Evolutionary conservation across 2,888 invertebrate species (phyloP).

Genomic region (Chironomus riparius): DNA sequence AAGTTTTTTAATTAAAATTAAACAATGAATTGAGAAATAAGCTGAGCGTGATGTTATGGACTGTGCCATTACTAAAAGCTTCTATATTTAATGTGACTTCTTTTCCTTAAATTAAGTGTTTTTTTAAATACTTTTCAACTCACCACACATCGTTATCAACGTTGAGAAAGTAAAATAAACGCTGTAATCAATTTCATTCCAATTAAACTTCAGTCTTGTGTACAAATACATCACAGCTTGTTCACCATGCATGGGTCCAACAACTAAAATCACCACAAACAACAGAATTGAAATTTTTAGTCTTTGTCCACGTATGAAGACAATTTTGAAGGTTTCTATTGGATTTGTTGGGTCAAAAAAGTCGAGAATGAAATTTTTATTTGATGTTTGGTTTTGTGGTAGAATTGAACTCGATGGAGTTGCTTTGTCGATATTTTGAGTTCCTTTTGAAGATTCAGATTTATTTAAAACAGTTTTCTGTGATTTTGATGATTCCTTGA

Average conservation of each 20-base stretch:
- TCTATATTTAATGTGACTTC: too few species aligned
- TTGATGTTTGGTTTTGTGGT: background rate
- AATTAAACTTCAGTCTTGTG: constrained; percentile 45
- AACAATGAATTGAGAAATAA: too few species aligned
- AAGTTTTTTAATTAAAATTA: constrained; percentile 32
- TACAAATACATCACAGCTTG: constrained; percentile 44
- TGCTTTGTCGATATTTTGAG: too few species aligned
- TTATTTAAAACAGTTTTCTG: too few species aligned
- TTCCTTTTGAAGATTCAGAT: too few species aligned
- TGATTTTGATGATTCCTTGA: constrained; percentile 40
- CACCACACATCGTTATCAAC: constrained; percentile 39
- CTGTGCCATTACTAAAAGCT: too few species aligned
- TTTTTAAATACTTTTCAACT: too few species aligned
- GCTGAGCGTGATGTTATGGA: too few species aligned
- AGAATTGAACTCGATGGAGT: too few species aligned
- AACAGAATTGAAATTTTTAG: constrained; percentile 41
- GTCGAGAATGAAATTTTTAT: constrained; percentile 10
- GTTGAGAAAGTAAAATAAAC: constrained; percentile 44
- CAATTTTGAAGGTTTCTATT: constrained; percentile 43
- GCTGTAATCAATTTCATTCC: constrained; percentile 46
- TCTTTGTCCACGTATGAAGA: constrained; percentile 41
- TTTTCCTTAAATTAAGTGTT: too few species aligned
- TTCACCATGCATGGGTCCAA: constrained; percentile 32
- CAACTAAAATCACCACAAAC: constrained; percentile 31
- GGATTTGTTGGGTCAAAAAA: constrained; percentile 29